A percentile compares a stretch with the other conserved stretches of the same genome.
Evolutionary conservation across 2,888 invertebrate species (phyloP).

Genomic region (Rhopalosiphum nymphaeae): DNA sequence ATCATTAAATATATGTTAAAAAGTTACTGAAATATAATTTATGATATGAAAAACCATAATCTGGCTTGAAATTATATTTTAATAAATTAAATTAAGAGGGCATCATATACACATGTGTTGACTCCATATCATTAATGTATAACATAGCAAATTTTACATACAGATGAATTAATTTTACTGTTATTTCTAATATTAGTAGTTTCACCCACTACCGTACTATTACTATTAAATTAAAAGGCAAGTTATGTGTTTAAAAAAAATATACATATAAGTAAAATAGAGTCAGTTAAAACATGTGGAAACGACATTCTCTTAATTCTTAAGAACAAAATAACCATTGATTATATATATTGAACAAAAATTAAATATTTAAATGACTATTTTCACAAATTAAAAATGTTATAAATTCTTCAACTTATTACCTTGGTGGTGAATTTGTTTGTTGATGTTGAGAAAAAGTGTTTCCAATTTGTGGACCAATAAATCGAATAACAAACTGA

Average conservation of each 20-base stretch:
- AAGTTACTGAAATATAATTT: background rate
- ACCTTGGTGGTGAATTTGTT: conserved; percentile 39
- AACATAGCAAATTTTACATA: background rate
- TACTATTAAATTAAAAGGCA: background rate
- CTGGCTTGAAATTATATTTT: background rate
- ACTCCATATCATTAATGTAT: background rate
- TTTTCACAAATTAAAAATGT: background rate
- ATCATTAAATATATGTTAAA: conserved; percentile 7
- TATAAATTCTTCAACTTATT: background rate
- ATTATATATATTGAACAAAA: background rate
- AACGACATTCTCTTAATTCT: background rate
- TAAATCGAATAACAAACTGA: conserved; percentile 52
- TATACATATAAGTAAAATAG: background rate
- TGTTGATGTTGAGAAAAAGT: conserved; percentile 52
- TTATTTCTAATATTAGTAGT: background rate
- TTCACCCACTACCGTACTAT: background rate
- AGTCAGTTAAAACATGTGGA: background rate
- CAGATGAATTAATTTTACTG: background rate
- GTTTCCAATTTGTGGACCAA: conserved; percentile 53
- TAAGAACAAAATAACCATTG: background rate
- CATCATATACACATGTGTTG: background rate
- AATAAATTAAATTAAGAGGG: background rate
- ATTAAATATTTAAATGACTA: background rate
- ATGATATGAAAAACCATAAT: background rate
- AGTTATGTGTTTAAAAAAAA: background rate